A percentile compares a stretch with the other conserved stretches of the same genome.
phyloP scores from a whole-genome alignment of 2,797 vertebrate species.

The Spheniscus humboldti region DNA sequence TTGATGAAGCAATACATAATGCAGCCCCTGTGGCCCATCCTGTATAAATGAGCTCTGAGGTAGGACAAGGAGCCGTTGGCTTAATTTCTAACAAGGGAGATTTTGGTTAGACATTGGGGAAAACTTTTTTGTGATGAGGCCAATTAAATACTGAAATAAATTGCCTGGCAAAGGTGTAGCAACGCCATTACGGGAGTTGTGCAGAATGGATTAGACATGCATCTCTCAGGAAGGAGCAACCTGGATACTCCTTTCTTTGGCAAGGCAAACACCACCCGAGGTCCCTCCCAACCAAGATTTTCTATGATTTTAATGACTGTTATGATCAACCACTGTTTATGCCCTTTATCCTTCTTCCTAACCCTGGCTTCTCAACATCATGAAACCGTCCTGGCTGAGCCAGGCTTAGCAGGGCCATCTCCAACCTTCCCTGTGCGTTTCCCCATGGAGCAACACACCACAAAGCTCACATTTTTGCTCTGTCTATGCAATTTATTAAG shows the following conservation, averaged over 20 bases:
- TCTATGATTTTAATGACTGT: neutral
- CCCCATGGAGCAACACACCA: neutral
- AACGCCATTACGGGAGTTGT: neutral
- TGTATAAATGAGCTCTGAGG: neutral
- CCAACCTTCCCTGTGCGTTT: neutral
- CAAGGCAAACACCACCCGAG: neutral
- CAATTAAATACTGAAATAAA: neutral
- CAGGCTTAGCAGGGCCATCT: neutral
- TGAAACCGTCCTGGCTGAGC: neutral
- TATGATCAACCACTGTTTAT: neutral
- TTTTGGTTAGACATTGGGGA: neutral
- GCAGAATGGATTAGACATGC: neutral
- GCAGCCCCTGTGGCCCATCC: neutral
- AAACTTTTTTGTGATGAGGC: neutral
- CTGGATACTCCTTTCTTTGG: neutral
- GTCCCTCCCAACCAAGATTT: neutral
- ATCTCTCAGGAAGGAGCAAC: neutral
- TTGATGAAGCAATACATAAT: neutral
- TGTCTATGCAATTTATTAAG: neutral
- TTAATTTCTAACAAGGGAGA: neutral
- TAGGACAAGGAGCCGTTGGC: neutral
- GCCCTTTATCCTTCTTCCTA: neutral
- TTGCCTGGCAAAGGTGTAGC: neutral
- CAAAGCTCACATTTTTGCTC: neutral
- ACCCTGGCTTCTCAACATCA: neutral